Percentiles rank a stretch among this genome's conserved stretches.
These are phyloP conservation scores for Leucophenga maculata DNA, from an alignment of 2,888 invertebrate genomes.

Conservation along the genomic window DNA sequence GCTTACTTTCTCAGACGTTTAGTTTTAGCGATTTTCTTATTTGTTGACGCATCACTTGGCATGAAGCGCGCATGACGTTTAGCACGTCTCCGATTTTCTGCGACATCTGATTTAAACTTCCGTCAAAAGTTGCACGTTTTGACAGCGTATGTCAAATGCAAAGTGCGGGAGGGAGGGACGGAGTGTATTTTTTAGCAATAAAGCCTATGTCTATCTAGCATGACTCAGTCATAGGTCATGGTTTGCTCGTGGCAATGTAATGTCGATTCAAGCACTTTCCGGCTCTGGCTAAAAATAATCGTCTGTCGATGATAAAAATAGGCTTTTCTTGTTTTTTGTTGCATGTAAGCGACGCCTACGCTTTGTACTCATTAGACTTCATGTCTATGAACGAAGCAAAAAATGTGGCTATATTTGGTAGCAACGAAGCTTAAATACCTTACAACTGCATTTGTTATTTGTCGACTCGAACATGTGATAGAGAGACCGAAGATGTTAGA, in stretches of 20 bases:
- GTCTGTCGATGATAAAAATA: not conserved
- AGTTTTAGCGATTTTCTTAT: constrained; percentile 34
- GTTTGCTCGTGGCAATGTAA: not conserved
- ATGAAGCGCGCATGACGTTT: constrained; percentile 31
- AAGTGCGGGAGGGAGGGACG: not conserved
- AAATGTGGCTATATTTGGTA: no score
- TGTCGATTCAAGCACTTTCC: no score
- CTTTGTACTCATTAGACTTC: no score
- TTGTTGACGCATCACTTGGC: constrained; percentile 43
- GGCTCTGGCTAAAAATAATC: constrained; percentile 2
- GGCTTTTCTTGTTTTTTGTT: not conserved
- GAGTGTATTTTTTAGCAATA: not conserved
- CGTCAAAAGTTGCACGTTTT: constrained; percentile 54
- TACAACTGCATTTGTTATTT: no score
- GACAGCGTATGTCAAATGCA: constrained; percentile 37
- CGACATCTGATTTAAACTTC: constrained; percentile 36
- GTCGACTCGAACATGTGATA: no score
- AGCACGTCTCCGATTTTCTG: constrained; percentile 42
- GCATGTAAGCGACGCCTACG: not conserved
- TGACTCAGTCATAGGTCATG: constrained; percentile 3
- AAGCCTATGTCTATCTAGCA: no score
- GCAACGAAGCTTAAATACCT: no score
- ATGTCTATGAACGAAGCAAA: no score
- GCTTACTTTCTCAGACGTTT: not conserved
- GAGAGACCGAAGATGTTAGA: no score